phyloP scores from a whole-genome alignment of 2,113 vertebrate genomes.

The Clarias macrocephalus region DNA sequence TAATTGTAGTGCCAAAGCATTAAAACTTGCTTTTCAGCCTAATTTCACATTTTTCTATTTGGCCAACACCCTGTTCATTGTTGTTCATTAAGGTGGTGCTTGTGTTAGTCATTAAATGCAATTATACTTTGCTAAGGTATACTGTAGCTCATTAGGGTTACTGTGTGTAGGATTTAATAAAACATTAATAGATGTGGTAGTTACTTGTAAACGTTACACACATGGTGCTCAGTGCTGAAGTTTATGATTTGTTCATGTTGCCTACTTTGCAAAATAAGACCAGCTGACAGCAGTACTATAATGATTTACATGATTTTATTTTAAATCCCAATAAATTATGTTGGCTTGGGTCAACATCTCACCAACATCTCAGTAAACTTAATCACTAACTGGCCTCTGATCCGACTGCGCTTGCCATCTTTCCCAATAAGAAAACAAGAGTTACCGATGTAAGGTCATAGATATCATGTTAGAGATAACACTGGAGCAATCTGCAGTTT shows the following conservation, averaged over 20 bases:
- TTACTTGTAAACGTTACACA: not conserved
- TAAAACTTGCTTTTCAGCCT: not conserved
- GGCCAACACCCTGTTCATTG: not conserved
- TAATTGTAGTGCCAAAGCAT: too few relatives aligned
- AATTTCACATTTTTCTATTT: not conserved
- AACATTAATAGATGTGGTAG: not conserved
- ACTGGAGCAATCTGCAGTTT: not conserved
- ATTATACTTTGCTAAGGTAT: not conserved
- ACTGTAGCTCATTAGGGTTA: not conserved
- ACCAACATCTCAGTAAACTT: not conserved
- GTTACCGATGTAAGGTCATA: not conserved
- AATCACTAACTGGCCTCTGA: not conserved
- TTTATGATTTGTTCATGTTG: not conserved
- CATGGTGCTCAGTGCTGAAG: not conserved
- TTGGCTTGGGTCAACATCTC: not conserved
- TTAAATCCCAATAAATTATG: not conserved
- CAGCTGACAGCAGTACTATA: not conserved
- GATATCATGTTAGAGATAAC: not conserved
- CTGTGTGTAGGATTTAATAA: not conserved
- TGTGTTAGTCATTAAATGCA: not conserved
- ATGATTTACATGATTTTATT: not conserved
- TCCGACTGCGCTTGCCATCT: not conserved
- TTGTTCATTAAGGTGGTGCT: not conserved
- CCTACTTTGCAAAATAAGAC: not conserved
- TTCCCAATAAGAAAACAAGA: not conserved